A percentile compares a stretch with the other conserved stretches of the same genome.
phyloP scores from a whole-genome alignment of 92 coral and sea anemone genomes.

The Ricordea florida region DNA sequence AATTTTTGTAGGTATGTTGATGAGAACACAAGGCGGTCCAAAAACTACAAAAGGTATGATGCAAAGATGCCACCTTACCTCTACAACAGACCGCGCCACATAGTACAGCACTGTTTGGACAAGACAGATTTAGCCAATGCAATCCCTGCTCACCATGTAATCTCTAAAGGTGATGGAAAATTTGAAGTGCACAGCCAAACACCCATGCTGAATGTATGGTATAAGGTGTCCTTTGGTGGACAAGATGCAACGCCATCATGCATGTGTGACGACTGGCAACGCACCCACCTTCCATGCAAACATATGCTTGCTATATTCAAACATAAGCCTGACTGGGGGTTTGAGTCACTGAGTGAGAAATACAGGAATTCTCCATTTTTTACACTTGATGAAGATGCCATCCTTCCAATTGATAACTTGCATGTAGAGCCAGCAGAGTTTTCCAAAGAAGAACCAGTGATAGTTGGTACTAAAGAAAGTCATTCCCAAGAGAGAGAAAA shows the following conservation, averaged over 20 bases:
- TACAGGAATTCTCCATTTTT: conserved; percentile 33
- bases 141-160: conserved; percentile 10
- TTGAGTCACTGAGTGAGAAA: conserved; percentile 16
- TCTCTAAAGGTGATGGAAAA: conserved; percentile 4
- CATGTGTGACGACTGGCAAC: conserved; percentile 34
- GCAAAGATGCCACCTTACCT: conserved; percentile 34
- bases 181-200: conserved; percentile 44
- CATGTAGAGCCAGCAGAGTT: not conserved
- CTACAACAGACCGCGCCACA: conserved; percentile 31
- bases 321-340: conserved; percentile 53
- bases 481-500: not conserved
- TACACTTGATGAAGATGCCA: conserved; percentile 19
- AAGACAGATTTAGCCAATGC: not conserved
- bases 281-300: conserved; percentile 46
- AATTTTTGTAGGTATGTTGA: conserved; percentile 31
- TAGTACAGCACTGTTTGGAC: conserved; percentile 29
- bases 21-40: conserved; percentile 28
- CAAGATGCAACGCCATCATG: conserved; percentile 35
- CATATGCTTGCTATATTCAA: conserved; percentile 43
- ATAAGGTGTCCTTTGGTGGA: conserved; percentile 34
- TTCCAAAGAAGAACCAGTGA: not conserved
- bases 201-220: not conserved
- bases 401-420: not conserved
- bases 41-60: conserved; percentile 24
- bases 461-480: conserved; percentile 30